Conservation (phyloP, 2,888 invertebrate species). For the Pachycephus smyrnensis region DNA sequence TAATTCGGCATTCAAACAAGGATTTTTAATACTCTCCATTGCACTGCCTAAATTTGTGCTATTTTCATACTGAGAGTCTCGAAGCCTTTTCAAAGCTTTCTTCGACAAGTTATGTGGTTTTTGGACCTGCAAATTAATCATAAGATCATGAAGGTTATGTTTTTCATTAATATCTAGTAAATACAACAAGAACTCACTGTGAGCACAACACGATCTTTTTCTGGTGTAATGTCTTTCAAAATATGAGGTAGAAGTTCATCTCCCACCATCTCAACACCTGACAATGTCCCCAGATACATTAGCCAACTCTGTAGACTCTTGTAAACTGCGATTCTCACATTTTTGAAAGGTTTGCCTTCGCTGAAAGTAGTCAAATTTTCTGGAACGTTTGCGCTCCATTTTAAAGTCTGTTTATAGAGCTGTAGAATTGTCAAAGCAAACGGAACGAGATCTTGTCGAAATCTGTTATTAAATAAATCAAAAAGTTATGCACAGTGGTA, state of each 20-base stretch:
- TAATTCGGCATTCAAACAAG: conserved; percentile 39
- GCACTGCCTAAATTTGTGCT: conserved; percentile 35
- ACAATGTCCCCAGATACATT: conserved; percentile 40
- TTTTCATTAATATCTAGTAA: not conserved
- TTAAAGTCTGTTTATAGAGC: conserved; percentile 51
- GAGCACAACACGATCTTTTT: conserved; percentile 47
- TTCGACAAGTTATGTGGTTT: conserved; percentile 50
- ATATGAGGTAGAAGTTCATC: conserved; percentile 51
- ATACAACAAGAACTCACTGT: conserved; percentile 37
- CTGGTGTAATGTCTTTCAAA: conserved; percentile 52
- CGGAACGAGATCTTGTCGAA: conserved; percentile 51
- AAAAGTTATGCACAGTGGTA: not conserved
- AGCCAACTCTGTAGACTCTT: conserved; percentile 55
- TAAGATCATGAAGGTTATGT: not conserved
- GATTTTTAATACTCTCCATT: conserved; percentile 26
- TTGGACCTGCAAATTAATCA: conserved; percentile 39
- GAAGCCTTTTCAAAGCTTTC: conserved; percentile 48
- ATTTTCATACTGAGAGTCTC: conserved; percentile 48
- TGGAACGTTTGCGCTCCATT: conserved; percentile 47
- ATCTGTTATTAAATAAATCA: conserved; percentile 40
- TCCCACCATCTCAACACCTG: conserved; percentile 53
- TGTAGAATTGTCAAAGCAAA: conserved; percentile 51
- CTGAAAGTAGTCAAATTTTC: conserved; percentile 41
- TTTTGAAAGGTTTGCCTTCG: conserved; percentile 46
- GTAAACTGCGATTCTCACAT: conserved; percentile 48